Conservation (phyloP, 1,140 invertebrate genomes). For the Drosophila pectinifera region DNA sequence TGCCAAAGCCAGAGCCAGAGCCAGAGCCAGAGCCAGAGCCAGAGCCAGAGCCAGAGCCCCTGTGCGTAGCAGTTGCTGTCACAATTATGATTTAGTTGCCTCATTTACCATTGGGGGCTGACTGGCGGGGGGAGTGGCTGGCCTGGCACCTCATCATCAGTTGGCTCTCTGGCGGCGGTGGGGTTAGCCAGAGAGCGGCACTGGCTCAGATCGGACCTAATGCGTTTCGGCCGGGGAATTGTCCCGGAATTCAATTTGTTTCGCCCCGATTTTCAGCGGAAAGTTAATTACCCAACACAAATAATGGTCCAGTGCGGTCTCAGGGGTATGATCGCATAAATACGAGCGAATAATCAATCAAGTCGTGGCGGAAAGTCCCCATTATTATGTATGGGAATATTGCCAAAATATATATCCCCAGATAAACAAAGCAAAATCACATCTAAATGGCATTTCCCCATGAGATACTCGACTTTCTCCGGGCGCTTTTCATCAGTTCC, state of each 20-base stretch:
- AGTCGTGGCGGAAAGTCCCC: neutral
- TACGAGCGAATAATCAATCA: conserved; percentile 35
- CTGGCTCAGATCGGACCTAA: conserved; percentile 16
- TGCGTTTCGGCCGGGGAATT: conserved; percentile 23
- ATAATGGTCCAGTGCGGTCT: neutral
- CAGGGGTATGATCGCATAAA: conserved; percentile 25
- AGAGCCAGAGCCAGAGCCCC: conserved; percentile 3
- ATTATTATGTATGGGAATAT: too few species aligned
- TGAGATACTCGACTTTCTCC: neutral
- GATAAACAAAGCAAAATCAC: neutral
- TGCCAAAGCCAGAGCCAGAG: too few species aligned
- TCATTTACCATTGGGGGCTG: conserved; percentile 42
- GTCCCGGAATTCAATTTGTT: conserved; percentile 42
- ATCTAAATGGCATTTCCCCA: neutral
- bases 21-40: neutral
- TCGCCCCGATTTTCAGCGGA: conserved; percentile 22
- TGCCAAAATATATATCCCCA: neutral
- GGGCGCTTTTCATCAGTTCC: conserved; percentile 34
- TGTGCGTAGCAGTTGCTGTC: conserved; percentile 65
- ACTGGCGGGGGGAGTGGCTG: neutral
- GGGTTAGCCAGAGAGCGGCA: conserved; percentile 4
- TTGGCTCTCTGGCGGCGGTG: neutral
- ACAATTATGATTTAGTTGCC: conserved; percentile 73
- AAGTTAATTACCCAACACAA: conserved; percentile 34
- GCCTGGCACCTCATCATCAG: conserved; percentile 12